phyloP scores from a whole-genome alignment of 2,797 vertebrate species.

The Diplodus sargus region DNA sequence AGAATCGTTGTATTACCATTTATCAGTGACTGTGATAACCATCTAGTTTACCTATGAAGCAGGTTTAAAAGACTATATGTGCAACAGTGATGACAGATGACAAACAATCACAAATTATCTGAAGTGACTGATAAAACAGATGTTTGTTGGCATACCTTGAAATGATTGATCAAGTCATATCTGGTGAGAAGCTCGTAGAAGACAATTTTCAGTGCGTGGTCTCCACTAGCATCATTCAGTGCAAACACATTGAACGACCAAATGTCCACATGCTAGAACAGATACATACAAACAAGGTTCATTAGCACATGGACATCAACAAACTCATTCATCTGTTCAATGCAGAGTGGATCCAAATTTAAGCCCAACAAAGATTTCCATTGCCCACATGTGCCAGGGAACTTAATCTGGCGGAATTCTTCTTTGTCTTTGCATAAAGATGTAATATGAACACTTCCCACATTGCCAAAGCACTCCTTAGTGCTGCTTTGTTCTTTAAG shows the following conservation, averaged over 20 bases:
- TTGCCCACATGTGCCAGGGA: too few species aligned
- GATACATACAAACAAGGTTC: constrained; percentile 15
- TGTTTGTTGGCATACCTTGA: constrained; percentile 88
- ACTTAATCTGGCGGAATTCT: too few species aligned
- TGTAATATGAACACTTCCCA: too few species aligned
- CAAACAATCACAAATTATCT: background rate
- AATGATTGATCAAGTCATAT: constrained; percentile 95
- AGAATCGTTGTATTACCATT: background rate
- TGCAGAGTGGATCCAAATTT: too few species aligned
- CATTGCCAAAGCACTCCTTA: background rate
- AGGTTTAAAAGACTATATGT: too few species aligned
- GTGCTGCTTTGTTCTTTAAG: background rate
- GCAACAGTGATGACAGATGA: background rate
- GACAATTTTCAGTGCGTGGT: constrained; percentile 96
- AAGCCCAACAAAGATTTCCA: too few species aligned
- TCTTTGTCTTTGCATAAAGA: too few species aligned
- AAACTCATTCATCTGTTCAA: background rate
- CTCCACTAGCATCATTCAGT: constrained; percentile 93
- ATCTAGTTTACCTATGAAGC: background rate
- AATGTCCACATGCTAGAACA: constrained; percentile 90
- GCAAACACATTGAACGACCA: constrained; percentile 98
- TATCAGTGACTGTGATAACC: background rate
- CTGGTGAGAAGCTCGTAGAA: constrained; percentile 96
- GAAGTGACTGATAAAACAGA: background rate
- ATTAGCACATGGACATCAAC: background rate